Percentiles rank a stretch among this genome's conserved stretches.
Evolutionary conservation across 37 sponge, comb jelly and placozoan genomes (phyloP).

Genomic region (Hormiphora californensis): DNA sequence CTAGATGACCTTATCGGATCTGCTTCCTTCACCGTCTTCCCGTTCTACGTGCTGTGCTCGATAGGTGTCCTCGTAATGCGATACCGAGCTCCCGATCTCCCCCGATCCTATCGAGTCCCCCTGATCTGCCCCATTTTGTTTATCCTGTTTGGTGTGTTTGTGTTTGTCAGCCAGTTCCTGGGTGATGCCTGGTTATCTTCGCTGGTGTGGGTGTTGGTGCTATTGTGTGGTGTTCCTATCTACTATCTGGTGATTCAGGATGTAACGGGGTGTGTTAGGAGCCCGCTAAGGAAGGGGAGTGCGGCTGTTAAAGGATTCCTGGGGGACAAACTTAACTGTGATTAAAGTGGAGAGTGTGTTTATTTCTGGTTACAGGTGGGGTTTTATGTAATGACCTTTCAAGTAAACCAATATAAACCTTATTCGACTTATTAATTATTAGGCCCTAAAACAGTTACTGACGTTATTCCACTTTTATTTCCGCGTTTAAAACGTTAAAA

Average conservation of each 20-base stretch:
- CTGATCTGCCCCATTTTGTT: not conserved
- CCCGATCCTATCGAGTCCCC: slow-evolving; percentile 8
- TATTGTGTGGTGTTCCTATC: not conserved
- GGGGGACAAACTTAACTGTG: too few species aligned
- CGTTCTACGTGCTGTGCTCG: slow-evolving; percentile 12
- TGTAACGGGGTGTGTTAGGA: too few species aligned
- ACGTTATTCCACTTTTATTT: too few species aligned
- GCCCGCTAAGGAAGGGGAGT: too few species aligned
- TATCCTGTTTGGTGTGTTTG: not conserved
- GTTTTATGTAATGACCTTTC: too few species aligned
- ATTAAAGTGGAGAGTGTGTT: too few species aligned
- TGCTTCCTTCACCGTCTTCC: not conserved
- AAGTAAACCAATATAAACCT: too few species aligned
- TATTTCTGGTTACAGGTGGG: too few species aligned
- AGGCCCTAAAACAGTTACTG: too few species aligned
- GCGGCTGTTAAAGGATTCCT: too few species aligned
- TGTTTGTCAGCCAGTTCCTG: not conserved
- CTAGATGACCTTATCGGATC: not conserved
- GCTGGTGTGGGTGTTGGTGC: not conserved
- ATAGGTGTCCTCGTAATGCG: not conserved
- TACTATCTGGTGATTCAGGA: not conserved
- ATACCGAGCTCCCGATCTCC: not conserved
- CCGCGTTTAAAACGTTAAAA: too few species aligned
- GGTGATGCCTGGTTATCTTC: not conserved
- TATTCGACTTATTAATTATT: too few species aligned